Conservation (phyloP, 2,797 vertebrate species). For the Numenius phaeopus region DNA sequence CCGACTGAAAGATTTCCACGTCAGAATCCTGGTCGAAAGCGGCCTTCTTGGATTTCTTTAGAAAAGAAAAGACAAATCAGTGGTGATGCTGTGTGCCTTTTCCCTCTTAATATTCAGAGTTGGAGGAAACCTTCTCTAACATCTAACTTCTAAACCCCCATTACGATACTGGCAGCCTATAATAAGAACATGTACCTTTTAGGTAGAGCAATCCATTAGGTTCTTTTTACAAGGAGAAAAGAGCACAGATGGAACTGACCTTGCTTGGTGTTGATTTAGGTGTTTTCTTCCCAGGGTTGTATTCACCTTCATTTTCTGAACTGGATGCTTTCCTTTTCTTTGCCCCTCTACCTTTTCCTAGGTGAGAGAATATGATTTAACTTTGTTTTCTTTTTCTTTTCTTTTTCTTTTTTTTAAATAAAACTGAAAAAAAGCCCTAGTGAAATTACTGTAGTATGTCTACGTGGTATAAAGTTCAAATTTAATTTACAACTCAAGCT, state of each 20-base stretch:
- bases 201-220: not conserved
- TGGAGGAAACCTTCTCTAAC: not conserved
- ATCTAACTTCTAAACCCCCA: not conserved
- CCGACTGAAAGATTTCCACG: slow-evolving; percentile 84
- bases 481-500: not conserved
- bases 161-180: rapidly evolving
- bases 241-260: slow-evolving; percentile 74
- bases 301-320: slow-evolving; percentile 93
- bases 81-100: not conserved
- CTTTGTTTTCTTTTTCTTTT: not conserved
- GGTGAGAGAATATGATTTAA: not conserved
- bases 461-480: not conserved
- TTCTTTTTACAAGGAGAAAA: not conserved
- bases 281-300: slow-evolving; percentile 90
- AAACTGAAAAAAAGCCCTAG: not conserved
- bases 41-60: slow-evolving; percentile 90
- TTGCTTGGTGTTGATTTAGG: slow-evolving; percentile 81
- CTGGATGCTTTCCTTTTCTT: slow-evolving; percentile 95
- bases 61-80: not conserved
- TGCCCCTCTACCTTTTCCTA: slow-evolving; percentile 92
- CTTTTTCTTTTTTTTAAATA: not conserved
- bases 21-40: slow-evolving; percentile 86
- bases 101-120: not conserved
- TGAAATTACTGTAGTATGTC: not conserved
- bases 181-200: not conserved